These are phyloP conservation scores for Hetaerina titia DNA, from an alignment of 2,888 invertebrate species.

Conservation along the genomic window DNA sequence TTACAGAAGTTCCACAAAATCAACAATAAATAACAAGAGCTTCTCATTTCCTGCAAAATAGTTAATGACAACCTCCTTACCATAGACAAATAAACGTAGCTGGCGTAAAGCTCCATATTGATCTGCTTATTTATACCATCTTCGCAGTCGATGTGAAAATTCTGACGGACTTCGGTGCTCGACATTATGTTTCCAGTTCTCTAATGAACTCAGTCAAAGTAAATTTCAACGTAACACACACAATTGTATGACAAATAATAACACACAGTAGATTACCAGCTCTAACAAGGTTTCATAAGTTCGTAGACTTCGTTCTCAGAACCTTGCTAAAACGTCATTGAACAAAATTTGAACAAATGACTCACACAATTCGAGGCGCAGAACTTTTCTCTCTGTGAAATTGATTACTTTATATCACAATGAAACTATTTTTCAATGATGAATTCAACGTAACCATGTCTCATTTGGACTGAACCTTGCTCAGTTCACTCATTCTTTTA, in stretches of 20 bases:
- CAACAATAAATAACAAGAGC: background rate
- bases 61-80: conserved; percentile 77
- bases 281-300: background rate
- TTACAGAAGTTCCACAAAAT: background rate
- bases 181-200: background rate
- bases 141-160: conserved; percentile 84
- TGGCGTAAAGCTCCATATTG: conserved; percentile 86
- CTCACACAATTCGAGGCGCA: background rate
- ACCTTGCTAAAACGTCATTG: background rate
- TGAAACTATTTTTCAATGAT: too few species aligned
- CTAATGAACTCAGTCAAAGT: background rate
- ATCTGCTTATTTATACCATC: conserved; percentile 85
- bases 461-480: too few species aligned
- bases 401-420: background rate
- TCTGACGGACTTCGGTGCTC: conserved; percentile 78
- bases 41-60: background rate
- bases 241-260: background rate
- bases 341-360: background rate
- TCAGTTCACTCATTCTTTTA: too few species aligned
- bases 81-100: conserved; percentile 87
- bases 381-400: background rate
- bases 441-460: too few species aligned
- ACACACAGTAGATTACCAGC: background rate
- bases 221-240: background rate
- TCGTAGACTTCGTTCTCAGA: background rate